Base-by-base conservation (phyloP, 1,140 invertebrate genomes). In the Drosophila orena region DNA sequence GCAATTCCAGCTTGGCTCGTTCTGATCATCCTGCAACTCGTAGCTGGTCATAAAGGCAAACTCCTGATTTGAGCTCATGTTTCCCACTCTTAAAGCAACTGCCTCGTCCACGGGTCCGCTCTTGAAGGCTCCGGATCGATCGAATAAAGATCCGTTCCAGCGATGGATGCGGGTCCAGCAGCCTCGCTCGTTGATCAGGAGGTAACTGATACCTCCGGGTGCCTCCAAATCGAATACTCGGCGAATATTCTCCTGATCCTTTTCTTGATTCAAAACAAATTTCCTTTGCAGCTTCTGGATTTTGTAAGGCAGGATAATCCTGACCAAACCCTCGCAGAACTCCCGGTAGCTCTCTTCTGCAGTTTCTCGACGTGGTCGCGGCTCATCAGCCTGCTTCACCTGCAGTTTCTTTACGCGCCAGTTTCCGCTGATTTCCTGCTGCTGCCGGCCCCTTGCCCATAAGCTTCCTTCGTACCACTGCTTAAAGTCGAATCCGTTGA, bases 31-130 rank as follows among this genome's bases (percentile, higher is more conserved):
- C 15, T 15, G 40, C 50, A 83, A 15, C 49, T 89, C 80, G 27
- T 84, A 71, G 52, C 80, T 91, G 24, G 89, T 91, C 68, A 91
- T 77, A 22, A 91, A 86, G 6, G 56, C 66, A 4, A 85, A 78
- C 30, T 84, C 72, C 1, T 65, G 61, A 0, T 5, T 8, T 4
- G 37, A 14, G 1, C 44, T 56, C 1, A 6, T 47, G 44, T 43
- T 74, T 10, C 53, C 15, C n/a, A 72, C n/a, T 10, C 70, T 27
- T n/a, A 89, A 50, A 20, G 66, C 80, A 1, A 47, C 37, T 5
- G 77, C 84, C 24, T 91, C 69, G 15, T 90, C 77, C 0, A 92
- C 52, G 10, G 77, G 84, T 1, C 91, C 91, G 44, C 79, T 77
- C 14, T 76, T 59, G 27, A 90, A 81, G 46, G 24, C 52, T 7